Evolutionary conservation across 2,888 invertebrate genomes (phyloP), one percentile per base, ranked within the genome.

Genomic region (Drosophila macrospina): DNA sequence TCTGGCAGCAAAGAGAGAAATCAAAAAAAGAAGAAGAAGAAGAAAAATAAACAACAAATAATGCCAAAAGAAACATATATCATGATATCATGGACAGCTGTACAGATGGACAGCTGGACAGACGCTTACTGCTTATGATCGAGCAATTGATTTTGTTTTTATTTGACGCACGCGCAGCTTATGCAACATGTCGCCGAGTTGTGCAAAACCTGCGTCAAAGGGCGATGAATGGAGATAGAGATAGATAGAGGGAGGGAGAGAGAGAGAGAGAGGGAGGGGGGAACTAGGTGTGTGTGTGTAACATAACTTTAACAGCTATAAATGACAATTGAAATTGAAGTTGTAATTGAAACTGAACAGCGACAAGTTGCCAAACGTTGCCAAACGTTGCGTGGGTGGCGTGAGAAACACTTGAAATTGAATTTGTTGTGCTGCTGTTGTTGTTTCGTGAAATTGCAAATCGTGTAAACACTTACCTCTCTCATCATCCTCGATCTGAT

Each of bases 131-230:
- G n/a, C 36, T 41, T 15, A 50, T 41, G 70, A 70, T 63, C 75
- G 72, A 50, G 69, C 72, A 80, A 86, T 86, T 84, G 81, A 80
- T 86, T 80, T 86, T 84, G 86, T 69, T 86, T 82, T 86, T 66
- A 69, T 69, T 86, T 80, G 64, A 84, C 65, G 64, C 78, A 86
- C 76, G 68, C 85, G 69, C 67, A 65, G 39, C 61, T 74, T 82
- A 85, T 76, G 77, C 72, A 78, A 78, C 63, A 55, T 24, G 63
- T 71, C 44, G 75, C 59, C 13, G 26, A 36, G 34, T 56, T 56
- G 56, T 55, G 55, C 34, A 44, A 55, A 56, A 36, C 5, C n/a
- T 24, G 3, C 59, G 37, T 44, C 57, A 48, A 50, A 54, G n/a
- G 60, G 57, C 42, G 6, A 7, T 10, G 20, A 20, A 20, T 20